Base-by-base conservation (phyloP, 1,140 invertebrate genomes). In the Sarcophaga bullata region DNA sequence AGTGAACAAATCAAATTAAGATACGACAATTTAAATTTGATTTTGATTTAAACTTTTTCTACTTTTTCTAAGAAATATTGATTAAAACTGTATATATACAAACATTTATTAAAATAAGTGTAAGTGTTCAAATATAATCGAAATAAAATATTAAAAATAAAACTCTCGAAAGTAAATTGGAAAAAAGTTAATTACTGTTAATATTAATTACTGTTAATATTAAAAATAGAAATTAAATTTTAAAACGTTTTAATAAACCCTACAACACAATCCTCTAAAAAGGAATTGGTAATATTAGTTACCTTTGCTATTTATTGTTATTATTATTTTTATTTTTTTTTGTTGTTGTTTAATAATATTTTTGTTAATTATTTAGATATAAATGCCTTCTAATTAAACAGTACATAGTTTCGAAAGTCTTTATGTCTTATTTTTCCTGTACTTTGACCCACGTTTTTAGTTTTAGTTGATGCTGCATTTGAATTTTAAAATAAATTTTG, bases 61-160 rank as follows among this genome's bases (percentile, higher is more conserved):
- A 37, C 25, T 37, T 37, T 37, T 37, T 4, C 25, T 37, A 37
- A 37, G 54, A 58, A 58, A 58, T 58, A 37, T 37, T 72, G 62
- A 19, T 72, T 54, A 10, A 25, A 15, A 48, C 48, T 13, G 17
- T 50, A 52, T 47, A n/a, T 11, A 76, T 19, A 52, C 19, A 78
- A 78, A n/a, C 8, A 52, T 49, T 0, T 4, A 78, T 78, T 76
- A 19, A 50, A 17, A 78, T 17, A 17, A 78, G 75, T 78, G 75
- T 78, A 78, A 78, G 75, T 78, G 75, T 52, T 47, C 52, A n/a
- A 48, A 25, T 8, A 4, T 37, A 58, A 58, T 58, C n/a, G 13
- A 58, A 58, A 58, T 58, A 58, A 37, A 37, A 58, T 68, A 19
- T 9, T 19, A 68, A 19, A 68, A 68, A 68, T 68, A 15, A 19